Percentiles rank a stretch among this genome's conserved stretches.
Conservation (phyloP, 1,140 invertebrate species). For the Temnothorax curvispinosus region DNA sequence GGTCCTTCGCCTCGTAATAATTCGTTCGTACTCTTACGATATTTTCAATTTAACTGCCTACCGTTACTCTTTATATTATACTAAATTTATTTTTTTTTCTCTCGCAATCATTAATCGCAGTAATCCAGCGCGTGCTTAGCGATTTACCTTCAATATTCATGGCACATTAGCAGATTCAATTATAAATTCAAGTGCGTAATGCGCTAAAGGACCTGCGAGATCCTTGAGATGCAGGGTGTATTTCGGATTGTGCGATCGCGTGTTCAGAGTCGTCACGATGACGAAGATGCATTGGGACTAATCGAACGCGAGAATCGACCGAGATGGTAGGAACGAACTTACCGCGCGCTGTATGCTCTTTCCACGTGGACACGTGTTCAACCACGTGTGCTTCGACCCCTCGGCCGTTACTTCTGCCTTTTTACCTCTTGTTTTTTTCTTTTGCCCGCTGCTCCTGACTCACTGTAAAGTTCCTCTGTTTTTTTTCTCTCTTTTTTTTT, state of each 20-base stretch:
- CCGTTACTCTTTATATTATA: not conserved
- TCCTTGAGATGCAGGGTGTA: not conserved
- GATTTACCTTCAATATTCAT: not conserved
- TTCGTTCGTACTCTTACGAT: not conserved
- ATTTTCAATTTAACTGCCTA: not conserved
- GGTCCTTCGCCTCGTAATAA: not conserved
- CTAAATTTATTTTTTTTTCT: conserved; percentile 5
- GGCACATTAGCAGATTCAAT: not conserved
- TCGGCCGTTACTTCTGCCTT: conserved; percentile 67
- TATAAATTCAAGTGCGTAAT: conserved; percentile 16
- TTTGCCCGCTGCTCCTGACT: conserved; percentile 68
- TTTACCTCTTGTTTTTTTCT: conserved; percentile 37
- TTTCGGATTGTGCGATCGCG: not conserved
- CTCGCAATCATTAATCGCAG: not conserved
- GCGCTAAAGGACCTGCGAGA: not conserved
- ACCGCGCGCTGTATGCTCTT: not conserved
- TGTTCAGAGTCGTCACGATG: conserved; percentile 13
- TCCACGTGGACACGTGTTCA: conserved; percentile 80
- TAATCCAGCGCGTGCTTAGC: not conserved
- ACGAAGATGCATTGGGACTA: conserved; percentile 49
- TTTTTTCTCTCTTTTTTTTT: too few relatives aligned
- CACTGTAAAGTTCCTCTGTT: conserved; percentile 63
- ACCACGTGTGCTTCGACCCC: conserved; percentile 79
- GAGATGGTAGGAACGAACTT: conserved; percentile 56
- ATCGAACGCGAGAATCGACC: conserved; percentile 54